These are phyloP conservation scores for Lasioglossum pauxillum DNA, from an alignment of 2,888 invertebrate species.

Conservation along the genomic window DNA sequence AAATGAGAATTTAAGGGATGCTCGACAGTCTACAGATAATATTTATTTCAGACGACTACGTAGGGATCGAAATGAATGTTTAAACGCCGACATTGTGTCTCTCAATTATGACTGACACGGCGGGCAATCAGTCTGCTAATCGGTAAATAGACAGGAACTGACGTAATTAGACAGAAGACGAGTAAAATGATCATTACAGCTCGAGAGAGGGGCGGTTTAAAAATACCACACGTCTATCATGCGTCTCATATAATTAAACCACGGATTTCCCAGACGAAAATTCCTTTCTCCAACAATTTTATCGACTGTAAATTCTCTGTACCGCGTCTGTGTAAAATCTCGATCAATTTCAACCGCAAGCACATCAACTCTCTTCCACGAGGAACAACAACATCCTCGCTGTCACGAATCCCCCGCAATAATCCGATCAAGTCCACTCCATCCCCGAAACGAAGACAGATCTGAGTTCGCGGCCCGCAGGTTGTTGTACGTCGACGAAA, in stretches of 20 bases:
- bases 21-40: no score
- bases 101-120: neutral
- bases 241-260: no score
- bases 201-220: neutral
- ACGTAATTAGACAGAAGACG: neutral
- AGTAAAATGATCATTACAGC: neutral
- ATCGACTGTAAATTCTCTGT: neutral
- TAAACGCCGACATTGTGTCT: neutral
- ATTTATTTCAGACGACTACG: neutral
- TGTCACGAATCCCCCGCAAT: neutral
- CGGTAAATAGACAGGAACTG: neutral
- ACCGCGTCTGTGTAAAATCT: neutral
- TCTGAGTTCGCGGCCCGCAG: neutral
- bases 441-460: neutral
- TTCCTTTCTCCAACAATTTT: neutral
- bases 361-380: neutral
- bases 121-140: neutral
- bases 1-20: neutral
- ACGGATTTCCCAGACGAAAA: no score
- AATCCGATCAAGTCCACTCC: slow-evolving; percentile 2
- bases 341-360: neutral
- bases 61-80: neutral
- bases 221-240: neutral
- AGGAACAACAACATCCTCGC: neutral
- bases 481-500: neutral